Percentiles rank a stretch among this genome's conserved stretches.
Conservation (phyloP, 2,797 vertebrate species). For the Pogoniulus pusillus region DNA sequence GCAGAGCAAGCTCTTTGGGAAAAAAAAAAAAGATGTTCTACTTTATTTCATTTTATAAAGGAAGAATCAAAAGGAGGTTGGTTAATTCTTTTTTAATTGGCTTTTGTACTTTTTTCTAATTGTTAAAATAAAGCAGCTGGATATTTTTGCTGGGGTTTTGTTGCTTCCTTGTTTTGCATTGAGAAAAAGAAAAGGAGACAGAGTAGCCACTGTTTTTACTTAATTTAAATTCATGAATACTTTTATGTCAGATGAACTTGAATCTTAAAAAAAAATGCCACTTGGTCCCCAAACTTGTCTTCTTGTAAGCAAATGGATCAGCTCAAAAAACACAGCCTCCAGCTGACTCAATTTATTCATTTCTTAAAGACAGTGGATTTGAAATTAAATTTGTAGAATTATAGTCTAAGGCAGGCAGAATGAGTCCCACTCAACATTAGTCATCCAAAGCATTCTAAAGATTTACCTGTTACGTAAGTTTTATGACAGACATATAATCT, state of each 20-base stretch:
- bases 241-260: not conserved
- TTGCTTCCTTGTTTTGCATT: not conserved
- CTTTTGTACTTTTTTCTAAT: rapidly evolving
- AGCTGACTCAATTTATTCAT: not conserved
- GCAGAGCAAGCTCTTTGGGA: not conserved
- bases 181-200: not conserved
- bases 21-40: not conserved
- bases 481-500: not conserved
- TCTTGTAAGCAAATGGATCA: not conserved
- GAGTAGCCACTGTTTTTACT: not conserved
- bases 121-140: not conserved
- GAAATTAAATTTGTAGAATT: not conserved
- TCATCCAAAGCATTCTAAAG: not conserved
- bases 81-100: rapidly evolving
- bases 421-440: not conserved
- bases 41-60: not conserved
- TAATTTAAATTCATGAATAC: not conserved
- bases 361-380: not conserved
- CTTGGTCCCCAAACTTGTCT: not conserved
- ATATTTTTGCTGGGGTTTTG: not conserved
- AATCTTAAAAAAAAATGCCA: not conserved
- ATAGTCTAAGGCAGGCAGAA: not conserved
- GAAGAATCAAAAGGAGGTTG: not conserved
- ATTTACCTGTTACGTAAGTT: not conserved
- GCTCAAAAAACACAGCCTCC: not conserved